Base-by-base conservation (phyloP, 1,140 invertebrate genomes). In the Pseudomyrmex dendroicus region DNA sequence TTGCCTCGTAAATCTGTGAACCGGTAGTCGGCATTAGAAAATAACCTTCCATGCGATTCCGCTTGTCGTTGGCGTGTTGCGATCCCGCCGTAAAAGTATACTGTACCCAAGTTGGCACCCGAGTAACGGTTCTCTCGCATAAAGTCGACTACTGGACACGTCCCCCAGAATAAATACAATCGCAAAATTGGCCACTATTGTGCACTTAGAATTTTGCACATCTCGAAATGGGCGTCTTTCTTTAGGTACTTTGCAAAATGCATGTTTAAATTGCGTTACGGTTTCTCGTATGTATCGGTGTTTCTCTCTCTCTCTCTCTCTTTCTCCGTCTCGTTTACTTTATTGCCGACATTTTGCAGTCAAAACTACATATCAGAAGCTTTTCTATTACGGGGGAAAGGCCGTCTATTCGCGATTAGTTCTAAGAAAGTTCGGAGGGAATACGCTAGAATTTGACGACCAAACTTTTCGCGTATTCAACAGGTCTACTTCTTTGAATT, bases 1-100 rank as follows among this genome's bases (percentile, higher is more conserved):
- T 94, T 90, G 89, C 93, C 89, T 93, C 94, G 91, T 94, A 94
- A 94, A 94, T 82, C 88, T 91, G 88, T 89, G 76, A 85, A 68
- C 67, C 86, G 89, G 84, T 86, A 88, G 74, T 73, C 84, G 88
- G 91, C 89, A 91, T 93, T 92, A 93, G 92, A 92, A 94, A 93
- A 92, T 93, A 91, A 91, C 85, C 86, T 63, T 82, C 61, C 73
- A 76, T 67, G 80, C 50, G 62, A 48, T 70, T 78, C 67, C 56
- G 63, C 61, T 67, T 48, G 66, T 82, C 82, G 83, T 61, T 12
- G 83, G 70, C 2, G 13, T 57, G 73, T 85, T 80, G 50, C 61
- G 80, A n/a, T 82, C 59, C 52, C 61, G 20, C 25, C 54, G 66
- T 84, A 86, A 89, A 89, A 84, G 22, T 84, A 67, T 84, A 73